Conservation (phyloP, 2,888 invertebrate species). For the Lasius platythorax region DNA sequence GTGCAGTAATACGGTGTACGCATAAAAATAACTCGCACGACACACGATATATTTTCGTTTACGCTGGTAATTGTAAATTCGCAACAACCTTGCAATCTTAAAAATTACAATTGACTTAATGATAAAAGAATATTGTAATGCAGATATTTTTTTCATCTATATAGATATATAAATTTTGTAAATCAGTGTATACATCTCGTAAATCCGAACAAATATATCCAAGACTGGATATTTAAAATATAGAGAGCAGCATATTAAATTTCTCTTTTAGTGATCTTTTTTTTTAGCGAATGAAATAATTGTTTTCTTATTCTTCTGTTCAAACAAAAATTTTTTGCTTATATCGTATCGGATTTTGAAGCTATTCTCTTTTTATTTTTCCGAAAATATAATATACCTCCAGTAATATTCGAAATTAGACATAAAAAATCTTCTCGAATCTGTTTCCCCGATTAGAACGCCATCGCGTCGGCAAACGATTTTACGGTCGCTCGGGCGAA, state of each 20-base stretch:
- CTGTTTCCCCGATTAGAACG: conserved; percentile 23
- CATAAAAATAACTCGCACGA: not conserved
- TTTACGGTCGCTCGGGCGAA: conserved; percentile 63
- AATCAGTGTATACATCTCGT: not conserved
- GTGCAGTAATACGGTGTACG: not conserved
- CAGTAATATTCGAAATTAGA: conserved; percentile 6
- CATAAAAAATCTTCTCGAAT: conserved; percentile 6
- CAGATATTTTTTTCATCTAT: not conserved
- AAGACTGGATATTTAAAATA: not conserved
- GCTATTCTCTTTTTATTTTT: not conserved
- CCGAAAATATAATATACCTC: not conserved
- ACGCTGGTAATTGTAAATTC: not conserved
- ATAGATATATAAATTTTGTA: not conserved
- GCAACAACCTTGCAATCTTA: not conserved
- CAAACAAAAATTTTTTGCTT: not conserved
- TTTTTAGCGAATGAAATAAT: not conserved
- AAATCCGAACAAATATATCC: not conserved
- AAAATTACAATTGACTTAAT: not conserved
- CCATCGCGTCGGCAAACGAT: conserved; percentile 56
- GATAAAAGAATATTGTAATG: not conserved
- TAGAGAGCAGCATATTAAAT: not conserved
- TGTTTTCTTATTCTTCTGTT: not conserved
- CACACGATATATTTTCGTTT: not conserved
- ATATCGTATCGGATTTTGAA: not conserved
- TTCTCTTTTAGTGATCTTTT: not conserved